Conservation (phyloP, 1,140 invertebrate genomes). For the Dendroctonus valens region DNA sequence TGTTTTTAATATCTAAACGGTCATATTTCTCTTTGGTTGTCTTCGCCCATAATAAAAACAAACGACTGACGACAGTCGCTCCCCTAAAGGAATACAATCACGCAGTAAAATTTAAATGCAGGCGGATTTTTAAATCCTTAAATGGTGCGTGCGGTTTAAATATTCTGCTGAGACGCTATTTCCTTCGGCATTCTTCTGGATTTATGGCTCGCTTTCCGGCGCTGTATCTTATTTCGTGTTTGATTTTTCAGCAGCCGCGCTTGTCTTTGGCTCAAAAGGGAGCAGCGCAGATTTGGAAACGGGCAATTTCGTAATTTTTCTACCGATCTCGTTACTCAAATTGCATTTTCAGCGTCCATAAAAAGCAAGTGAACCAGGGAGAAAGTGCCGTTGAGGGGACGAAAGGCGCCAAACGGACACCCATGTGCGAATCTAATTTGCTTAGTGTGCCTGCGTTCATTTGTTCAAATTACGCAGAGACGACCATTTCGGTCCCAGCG, state of each 20-base stretch:
- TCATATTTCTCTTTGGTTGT: slow-evolving; percentile 19
- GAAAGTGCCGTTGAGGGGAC: too few species aligned
- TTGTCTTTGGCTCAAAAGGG: too few species aligned
- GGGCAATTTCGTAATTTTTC: too few species aligned
- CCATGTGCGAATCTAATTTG: slow-evolving; percentile 53
- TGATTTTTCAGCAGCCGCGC: too few species aligned
- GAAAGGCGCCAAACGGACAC: slow-evolving; percentile 28
- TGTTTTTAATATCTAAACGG: slow-evolving; percentile 3
- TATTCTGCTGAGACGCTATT: slow-evolving; percentile 34
- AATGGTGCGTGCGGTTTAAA: slow-evolving; percentile 41
- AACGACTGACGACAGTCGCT: slow-evolving; percentile 22
- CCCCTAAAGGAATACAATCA: slow-evolving; percentile 27
- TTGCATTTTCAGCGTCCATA: too few species aligned
- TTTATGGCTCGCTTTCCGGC: slow-evolving; percentile 8
- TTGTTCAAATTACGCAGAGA: slow-evolving; percentile 52
- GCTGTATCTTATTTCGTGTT: slow-evolving; percentile 6
- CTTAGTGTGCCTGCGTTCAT: slow-evolving; percentile 51
- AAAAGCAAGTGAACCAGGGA: too few species aligned
- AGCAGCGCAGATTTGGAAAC: too few species aligned
- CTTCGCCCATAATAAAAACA: slow-evolving; percentile 24
- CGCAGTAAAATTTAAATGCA: slow-evolving; percentile 35
- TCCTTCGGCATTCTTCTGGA: slow-evolving; percentile 14
- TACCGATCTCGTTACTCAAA: too few species aligned
- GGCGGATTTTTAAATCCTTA: slow-evolving; percentile 43
- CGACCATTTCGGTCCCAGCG: slow-evolving; percentile 41